phyloP scores from a whole-genome alignment of 2,888 invertebrate genomes.

The Elysia crispata region DNA sequence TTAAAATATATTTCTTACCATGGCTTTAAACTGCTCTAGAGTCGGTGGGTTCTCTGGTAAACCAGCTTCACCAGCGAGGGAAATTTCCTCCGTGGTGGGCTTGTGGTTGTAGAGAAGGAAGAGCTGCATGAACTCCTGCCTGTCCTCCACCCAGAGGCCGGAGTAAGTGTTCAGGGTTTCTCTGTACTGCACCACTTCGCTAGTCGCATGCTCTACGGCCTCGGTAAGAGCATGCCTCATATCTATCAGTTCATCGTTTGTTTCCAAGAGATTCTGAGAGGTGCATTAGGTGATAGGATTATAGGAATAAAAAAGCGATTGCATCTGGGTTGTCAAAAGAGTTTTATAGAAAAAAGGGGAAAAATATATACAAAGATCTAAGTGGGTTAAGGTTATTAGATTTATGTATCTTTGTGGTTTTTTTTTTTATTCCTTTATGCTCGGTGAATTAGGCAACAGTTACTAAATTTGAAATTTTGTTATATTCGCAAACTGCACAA shows the following conservation, averaged over 20 bases:
- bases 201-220: conserved; percentile 82
- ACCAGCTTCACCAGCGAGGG: conserved; percentile 86
- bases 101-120: conserved; percentile 90
- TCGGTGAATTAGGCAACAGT: no score
- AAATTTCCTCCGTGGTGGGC: conserved; percentile 89
- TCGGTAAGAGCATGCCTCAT: conserved; percentile 90
- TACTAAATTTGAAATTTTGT: no score
- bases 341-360: no score
- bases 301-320: no score
- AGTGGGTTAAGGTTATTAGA: no score
- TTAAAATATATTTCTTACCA: no score
- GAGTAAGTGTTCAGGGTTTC: conserved; percentile 83
- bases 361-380: no score
- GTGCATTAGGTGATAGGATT: no score
- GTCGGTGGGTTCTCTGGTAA: conserved; percentile 87
- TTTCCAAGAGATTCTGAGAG: conserved; percentile 83
- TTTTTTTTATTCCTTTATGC: no score
- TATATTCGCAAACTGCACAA: no score
- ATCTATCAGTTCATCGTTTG: conserved; percentile 87
- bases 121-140: conserved; percentile 90
- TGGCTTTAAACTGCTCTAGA: conserved; percentile 93
- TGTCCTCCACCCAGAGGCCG: conserved; percentile 93
- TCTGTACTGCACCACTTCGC: conserved; percentile 78
- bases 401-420: no score
- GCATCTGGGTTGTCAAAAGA: no score